Conservation (phyloP, 64 coral and sea anemone species). For the Trachythela sp. region DNA sequence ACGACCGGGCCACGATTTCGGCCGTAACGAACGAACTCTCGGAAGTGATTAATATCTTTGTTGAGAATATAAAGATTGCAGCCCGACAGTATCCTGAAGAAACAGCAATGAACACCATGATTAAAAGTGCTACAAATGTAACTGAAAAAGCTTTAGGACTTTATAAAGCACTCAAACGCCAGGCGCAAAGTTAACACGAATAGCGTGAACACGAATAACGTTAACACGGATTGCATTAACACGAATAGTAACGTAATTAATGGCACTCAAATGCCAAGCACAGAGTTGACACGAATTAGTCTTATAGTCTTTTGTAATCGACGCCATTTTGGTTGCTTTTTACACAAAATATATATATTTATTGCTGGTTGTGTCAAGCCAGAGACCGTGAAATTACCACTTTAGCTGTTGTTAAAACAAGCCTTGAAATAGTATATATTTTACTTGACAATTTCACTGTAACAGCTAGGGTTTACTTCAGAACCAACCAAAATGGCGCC, state of each 20-base stretch:
- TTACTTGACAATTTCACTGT: too few relatives aligned
- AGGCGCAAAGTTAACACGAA: neutral
- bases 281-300: neutral
- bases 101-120: conserved; percentile 75
- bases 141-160: conserved; percentile 80
- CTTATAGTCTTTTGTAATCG: too few relatives aligned
- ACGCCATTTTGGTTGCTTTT: too few relatives aligned
- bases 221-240: neutral
- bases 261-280: conserved; percentile 39
- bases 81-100: conserved; percentile 82
- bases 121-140: conserved; percentile 54
- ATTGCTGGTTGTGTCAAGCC: too few relatives aligned
- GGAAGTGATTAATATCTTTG: conserved; percentile 61
- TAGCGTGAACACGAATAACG: neutral
- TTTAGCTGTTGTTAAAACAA: too few relatives aligned
- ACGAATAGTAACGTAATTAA: too few relatives aligned
- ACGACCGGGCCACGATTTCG: conserved; percentile 40
- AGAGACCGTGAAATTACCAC: too few relatives aligned
- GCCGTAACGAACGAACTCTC: conserved; percentile 67
- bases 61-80: conserved; percentile 71
- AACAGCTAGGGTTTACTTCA: too few relatives aligned
- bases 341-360: too few relatives aligned
- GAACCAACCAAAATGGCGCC: too few relatives aligned
- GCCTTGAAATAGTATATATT: too few relatives aligned
- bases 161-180: conserved; percentile 68